Percentiles rank a stretch among this genome's conserved stretches.
phyloP scores from a whole-genome alignment of 2,888 invertebrate genomes.

The Drosophila aldrichi region DNA sequence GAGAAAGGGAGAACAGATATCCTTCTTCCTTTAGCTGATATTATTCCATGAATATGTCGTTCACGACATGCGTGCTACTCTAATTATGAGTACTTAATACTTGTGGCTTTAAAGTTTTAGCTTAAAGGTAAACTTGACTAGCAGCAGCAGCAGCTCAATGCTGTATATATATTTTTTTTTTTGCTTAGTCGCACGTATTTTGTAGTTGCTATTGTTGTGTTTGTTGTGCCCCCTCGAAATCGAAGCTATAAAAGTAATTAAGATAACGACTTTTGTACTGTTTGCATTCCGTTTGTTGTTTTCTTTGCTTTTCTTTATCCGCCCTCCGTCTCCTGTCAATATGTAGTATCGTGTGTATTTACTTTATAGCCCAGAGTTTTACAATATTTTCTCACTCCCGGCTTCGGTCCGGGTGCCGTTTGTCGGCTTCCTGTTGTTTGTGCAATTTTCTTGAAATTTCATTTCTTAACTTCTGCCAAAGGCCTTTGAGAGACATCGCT shows the following conservation, averaged over 20 bases:
- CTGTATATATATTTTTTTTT: slow-evolving; percentile 17
- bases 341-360: slow-evolving; percentile 64
- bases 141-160: not conserved
- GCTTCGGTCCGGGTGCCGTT: slow-evolving; percentile 14
- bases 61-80: not conserved
- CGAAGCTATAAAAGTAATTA: slow-evolving; percentile 83
- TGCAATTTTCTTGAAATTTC: slow-evolving; percentile 79
- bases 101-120: slow-evolving; percentile 31
- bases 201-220: slow-evolving; percentile 5
- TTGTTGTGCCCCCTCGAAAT: slow-evolving; percentile 54
- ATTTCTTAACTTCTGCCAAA: slow-evolving; percentile 78
- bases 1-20: not conserved
- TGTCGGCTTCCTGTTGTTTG: slow-evolving; percentile 69
- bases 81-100: not conserved
- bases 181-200: slow-evolving; percentile 21
- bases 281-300: slow-evolving; percentile 39
- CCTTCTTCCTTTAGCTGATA: not conserved
- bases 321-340: slow-evolving; percentile 30
- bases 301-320: not conserved
- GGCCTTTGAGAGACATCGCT: slow-evolving; percentile 50
- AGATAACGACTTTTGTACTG: slow-evolving; percentile 81
- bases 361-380: slow-evolving; percentile 74
- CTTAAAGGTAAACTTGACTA: slow-evolving; percentile 8
- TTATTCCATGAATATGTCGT: not conserved
- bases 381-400: slow-evolving; percentile 68